phyloP scores from a whole-genome alignment of 1,140 invertebrate species.

The Halesus radiatus region DNA sequence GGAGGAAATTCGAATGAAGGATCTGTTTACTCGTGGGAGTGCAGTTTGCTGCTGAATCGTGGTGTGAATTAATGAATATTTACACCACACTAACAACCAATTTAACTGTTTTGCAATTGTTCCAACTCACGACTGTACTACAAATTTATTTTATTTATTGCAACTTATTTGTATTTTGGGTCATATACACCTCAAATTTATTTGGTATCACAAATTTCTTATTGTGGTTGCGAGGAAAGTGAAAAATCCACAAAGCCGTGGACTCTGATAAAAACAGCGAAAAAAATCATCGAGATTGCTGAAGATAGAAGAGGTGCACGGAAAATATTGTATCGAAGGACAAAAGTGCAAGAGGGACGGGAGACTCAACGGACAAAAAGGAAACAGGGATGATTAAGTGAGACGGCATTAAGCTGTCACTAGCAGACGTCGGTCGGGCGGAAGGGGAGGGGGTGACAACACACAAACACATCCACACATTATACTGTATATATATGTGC shows the following conservation, averaged over 20 bases:
- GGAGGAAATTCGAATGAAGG: no score
- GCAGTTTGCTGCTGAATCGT: no score
- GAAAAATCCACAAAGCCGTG: constrained; percentile 47
- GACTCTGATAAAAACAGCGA: constrained; percentile 20
- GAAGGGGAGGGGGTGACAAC: constrained; percentile 18
- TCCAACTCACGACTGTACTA: no score
- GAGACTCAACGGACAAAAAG: constrained; percentile 45
- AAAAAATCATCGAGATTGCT: constrained; percentile 46
- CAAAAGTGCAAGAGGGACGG: constrained; percentile 43
- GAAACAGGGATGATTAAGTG: constrained; percentile 58
- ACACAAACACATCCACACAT: constrained; percentile 15
- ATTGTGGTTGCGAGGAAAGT: constrained; percentile 2
- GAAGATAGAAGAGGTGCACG: constrained; percentile 38
- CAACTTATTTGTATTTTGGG: no score
- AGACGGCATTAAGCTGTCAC: constrained; percentile 55
- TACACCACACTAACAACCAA: no score
- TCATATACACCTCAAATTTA: no score
- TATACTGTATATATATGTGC: background rate
- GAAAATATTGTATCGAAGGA: constrained; percentile 39
- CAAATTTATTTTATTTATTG: no score
- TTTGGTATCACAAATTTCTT: background rate
- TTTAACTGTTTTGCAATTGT: no score
- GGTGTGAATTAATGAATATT: no score
- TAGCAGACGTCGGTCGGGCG: constrained; percentile 46
- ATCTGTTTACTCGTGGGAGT: no score